These are phyloP conservation scores for Otus scops DNA, from an alignment of 2,797 vertebrate genomes.

Conservation along the genomic window DNA sequence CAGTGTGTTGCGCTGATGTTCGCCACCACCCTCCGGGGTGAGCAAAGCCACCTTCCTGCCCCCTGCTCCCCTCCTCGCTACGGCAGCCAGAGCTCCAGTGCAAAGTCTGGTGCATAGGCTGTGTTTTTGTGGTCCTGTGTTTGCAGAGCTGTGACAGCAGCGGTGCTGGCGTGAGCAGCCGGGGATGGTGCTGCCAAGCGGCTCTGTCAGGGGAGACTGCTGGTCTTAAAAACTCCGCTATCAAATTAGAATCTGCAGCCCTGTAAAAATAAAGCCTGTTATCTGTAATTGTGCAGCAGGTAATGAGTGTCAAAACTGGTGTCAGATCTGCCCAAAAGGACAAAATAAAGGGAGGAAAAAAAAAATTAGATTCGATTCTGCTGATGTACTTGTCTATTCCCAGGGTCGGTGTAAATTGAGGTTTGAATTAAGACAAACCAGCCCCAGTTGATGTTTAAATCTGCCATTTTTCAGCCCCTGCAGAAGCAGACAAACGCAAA, in stretches of 20 bases:
- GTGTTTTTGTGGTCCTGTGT: background rate
- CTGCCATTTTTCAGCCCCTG: background rate
- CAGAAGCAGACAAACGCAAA: conserved; percentile 6
- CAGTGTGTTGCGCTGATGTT: accelerated
- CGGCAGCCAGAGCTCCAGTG: accelerated
- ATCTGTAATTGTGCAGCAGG: background rate
- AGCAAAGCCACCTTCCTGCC: background rate
- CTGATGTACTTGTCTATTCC: background rate
- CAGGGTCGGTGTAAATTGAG: background rate
- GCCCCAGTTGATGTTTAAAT: background rate
- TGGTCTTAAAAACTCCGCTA: background rate
- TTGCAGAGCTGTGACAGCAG: background rate
- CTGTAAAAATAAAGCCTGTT: background rate
- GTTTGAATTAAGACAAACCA: conserved; percentile 23
- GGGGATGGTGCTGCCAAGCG: background rate
- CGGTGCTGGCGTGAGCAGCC: accelerated
- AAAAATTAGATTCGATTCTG: background rate
- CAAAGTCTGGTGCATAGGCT: background rate
- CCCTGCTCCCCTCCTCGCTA: accelerated
- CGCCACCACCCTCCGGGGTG: accelerated
- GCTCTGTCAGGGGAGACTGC: background rate
- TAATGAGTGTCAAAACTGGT: background rate
- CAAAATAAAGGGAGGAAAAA: background rate
- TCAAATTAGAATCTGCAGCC: background rate
- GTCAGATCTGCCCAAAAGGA: background rate